Base-by-base conservation (phyloP, 2,888 invertebrate species). In the Athripsodes cinereus region DNA sequence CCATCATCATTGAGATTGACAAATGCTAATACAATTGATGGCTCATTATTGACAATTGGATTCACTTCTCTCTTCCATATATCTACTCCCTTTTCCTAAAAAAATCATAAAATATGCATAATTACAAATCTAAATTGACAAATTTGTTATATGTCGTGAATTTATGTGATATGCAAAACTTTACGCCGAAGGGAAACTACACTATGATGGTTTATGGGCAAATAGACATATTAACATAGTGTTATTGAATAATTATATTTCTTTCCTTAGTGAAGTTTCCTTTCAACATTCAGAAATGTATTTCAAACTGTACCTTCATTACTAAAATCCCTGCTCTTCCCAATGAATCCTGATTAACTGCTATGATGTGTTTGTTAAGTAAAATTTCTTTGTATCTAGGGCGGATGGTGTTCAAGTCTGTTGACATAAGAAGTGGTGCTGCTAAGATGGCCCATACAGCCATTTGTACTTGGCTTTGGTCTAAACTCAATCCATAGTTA, bases 361-460 rank as follows among this genome's bases (percentile, higher is more conserved):
- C 71, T 53, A 83, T 78, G 6, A 65, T 64, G 40, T 75, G 79
- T 69, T 73, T 74, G 69, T 89, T 88, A 58, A 80, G 75, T 18
- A 89, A 71, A 62, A 89, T 81, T 3, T 74, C 76, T 66, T 79
- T 82, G 56, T 82, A 80, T 66, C 79, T 78, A 0, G 79, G 76
- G 13, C 73, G 70, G 18, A 89, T 80, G n/a, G 70, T 72, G n/a
- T 81, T 70, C 57, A 89, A 74, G 71, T 89, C 87, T 44, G 79
- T 81, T 0, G 88, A 88, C 81, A 89, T 86, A 22, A 89, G 74
- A 3, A 89, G 69, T 1, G 88, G 88, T 1, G 88, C 83, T 1
- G 88, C 86, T 70, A 88, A 74, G 48, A 88, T 73, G 0, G 86
- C 77, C 88, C 89, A 89, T 60, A 89, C 73, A 1, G 86, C 86